phyloP scores from a whole-genome alignment of 2,888 invertebrate genomes.

The Lampropteryx suffumata region DNA sequence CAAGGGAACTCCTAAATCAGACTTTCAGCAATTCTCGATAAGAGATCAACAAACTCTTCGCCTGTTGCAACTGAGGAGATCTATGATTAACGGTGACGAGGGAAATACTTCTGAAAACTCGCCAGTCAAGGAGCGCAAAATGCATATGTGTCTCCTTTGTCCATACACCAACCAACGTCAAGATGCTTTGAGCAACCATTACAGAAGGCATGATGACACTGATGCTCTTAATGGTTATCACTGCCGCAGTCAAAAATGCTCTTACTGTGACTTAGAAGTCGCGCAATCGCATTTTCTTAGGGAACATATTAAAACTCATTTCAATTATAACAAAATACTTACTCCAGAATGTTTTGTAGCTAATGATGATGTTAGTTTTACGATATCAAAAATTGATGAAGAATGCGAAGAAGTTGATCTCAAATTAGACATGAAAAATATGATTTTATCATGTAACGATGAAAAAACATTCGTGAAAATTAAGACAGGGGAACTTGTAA shows the following conservation, averaged over 20 bases:
- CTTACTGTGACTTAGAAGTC: conserved; percentile 92
- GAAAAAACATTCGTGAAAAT: conserved; percentile 72
- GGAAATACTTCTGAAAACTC: conserved; percentile 66
- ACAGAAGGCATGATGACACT: conserved; percentile 85
- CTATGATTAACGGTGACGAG: conserved; percentile 62
- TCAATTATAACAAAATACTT: conserved; percentile 81
- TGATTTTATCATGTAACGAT: conserved; percentile 51
- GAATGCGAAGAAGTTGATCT: conserved; percentile 62
- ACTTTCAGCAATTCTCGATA: conserved; percentile 81
- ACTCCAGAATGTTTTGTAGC: conserved; percentile 84
- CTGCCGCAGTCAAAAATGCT: conserved; percentile 86
- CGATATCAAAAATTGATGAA: conserved; percentile 75
- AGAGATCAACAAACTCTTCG: conserved; percentile 85
- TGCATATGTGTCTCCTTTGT: conserved; percentile 89
- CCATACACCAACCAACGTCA: conserved; percentile 90
- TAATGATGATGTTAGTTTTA: conserved; percentile 83
- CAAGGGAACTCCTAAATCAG: conserved; percentile 65
- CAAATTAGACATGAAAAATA: conserved; percentile 61
- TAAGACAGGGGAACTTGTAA: conserved; percentile 69
- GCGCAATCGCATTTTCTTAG: conserved; percentile 88
- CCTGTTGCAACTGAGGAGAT: conserved; percentile 80
- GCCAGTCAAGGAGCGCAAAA: conserved; percentile 82
- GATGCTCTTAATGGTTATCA: conserved; percentile 75
- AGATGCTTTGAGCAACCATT: conserved; percentile 89
- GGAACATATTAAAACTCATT: conserved; percentile 92